These are phyloP conservation scores for Vollenhovia emeryi DNA, from an alignment of 1,140 invertebrate species.

Conservation along the genomic window DNA sequence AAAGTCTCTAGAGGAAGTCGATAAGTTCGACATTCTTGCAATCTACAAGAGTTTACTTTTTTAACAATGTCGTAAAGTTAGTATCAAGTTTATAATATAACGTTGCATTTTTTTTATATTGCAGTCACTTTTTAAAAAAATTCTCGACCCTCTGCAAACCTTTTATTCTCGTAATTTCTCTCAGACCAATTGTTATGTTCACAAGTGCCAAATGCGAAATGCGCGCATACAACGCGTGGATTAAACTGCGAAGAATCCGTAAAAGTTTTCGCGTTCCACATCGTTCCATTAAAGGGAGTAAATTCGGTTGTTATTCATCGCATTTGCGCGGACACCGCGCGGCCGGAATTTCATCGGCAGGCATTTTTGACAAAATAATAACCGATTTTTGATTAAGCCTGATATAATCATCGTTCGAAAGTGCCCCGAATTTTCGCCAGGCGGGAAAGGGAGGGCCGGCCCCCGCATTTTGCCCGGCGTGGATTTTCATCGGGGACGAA, in stretches of 20 bases:
- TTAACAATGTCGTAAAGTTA: not conserved
- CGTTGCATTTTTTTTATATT: not conserved
- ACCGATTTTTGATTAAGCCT: slow-evolving; percentile 48
- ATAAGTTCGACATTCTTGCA: not conserved
- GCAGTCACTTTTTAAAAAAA: not conserved
- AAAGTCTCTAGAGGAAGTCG: not conserved
- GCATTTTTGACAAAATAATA: slow-evolving; percentile 41
- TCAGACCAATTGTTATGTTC: not conserved
- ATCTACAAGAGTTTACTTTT: not conserved
- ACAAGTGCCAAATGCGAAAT: not conserved
- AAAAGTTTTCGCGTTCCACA: not conserved
- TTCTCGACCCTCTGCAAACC: not conserved
- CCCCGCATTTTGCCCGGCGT: not conserved
- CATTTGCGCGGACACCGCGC: not conserved
- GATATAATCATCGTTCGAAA: slow-evolving; percentile 9
- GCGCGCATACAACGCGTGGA: not conserved
- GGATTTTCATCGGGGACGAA: slow-evolving; percentile 37
- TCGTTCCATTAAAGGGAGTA: slow-evolving; percentile 1
- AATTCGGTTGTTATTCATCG: slow-evolving; percentile 32
- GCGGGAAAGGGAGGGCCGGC: not conserved
- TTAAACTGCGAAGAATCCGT: not conserved
- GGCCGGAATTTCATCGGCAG: slow-evolving; percentile 4
- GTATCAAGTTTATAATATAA: not conserved
- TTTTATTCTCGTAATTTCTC: not conserved
- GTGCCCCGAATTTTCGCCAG: slow-evolving; percentile 12